These are phyloP conservation scores for Hemibagrus wyckioides DNA, from an alignment of 2,113 vertebrate species.

Conservation along the genomic window DNA sequence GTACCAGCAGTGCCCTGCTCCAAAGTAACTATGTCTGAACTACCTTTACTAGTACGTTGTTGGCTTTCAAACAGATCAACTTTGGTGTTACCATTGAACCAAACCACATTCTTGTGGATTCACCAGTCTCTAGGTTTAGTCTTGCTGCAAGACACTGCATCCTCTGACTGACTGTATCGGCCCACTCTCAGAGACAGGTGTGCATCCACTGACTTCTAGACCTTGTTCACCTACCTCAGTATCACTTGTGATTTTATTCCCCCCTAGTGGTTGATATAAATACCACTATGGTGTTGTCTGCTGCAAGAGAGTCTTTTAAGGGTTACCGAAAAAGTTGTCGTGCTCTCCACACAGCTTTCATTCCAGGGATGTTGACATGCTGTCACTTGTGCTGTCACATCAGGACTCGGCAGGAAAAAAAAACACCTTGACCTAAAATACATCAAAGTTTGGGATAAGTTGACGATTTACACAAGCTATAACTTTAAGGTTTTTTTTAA, in stretches of 20 bases:
- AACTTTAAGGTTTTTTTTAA: neutral
- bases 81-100: neutral
- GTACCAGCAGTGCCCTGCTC: neutral
- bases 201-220: neutral
- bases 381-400: neutral
- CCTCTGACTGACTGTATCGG: neutral
- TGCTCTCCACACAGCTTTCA: neutral
- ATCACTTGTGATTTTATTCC: neutral
- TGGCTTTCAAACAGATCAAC: neutral
- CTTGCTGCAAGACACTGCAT: neutral
- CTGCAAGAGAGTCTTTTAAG: neutral
- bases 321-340: neutral
- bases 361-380: neutral
- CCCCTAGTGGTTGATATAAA: neutral
- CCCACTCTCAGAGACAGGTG: neutral
- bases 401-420: neutral
- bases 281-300: neutral
- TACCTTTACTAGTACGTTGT: neutral
- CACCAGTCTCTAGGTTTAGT: neutral
- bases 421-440: neutral
- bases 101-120: neutral
- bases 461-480: neutral
- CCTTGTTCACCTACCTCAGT: neutral
- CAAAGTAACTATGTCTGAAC: neutral
- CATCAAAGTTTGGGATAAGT: neutral